Conservation (phyloP, 1,140 invertebrate genomes). For the Eurosta solidaginis region DNA sequence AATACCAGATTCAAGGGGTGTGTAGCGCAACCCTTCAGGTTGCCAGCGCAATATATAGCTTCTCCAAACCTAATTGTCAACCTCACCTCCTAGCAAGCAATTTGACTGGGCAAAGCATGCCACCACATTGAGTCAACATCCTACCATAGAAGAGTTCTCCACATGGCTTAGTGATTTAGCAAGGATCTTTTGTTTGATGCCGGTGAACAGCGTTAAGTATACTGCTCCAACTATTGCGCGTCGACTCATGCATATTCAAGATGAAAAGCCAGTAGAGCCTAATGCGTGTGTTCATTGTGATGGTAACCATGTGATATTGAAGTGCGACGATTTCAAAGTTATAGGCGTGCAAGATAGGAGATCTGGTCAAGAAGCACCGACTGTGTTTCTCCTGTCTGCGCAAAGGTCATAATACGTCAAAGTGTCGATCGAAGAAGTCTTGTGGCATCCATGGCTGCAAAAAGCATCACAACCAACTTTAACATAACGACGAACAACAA, state of each 20-base stretch:
- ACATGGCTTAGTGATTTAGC: background rate
- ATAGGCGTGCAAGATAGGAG: background rate
- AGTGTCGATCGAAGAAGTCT: background rate
- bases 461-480: no score
- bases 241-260: background rate
- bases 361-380: background rate
- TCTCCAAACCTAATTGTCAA: background rate
- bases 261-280: background rate
- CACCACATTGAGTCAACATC: background rate
- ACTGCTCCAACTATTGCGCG: background rate
- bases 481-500: background rate
- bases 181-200: background rate
- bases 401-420: background rate
- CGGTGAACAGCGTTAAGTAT: background rate
- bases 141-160: background rate
- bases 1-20: background rate
- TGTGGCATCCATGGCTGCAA: background rate
- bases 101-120: slow-evolving; percentile 1
- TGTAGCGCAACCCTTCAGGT: background rate
- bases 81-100: background rate
- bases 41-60: background rate
- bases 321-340: background rate
- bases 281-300: background rate
- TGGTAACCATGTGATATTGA: background rate
- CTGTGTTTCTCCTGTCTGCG: background rate